Evolutionary conservation across 2,888 invertebrate genomes (phyloP), one percentile per base, ranked within the genome.

Genomic region (Dasypolia templi): DNA sequence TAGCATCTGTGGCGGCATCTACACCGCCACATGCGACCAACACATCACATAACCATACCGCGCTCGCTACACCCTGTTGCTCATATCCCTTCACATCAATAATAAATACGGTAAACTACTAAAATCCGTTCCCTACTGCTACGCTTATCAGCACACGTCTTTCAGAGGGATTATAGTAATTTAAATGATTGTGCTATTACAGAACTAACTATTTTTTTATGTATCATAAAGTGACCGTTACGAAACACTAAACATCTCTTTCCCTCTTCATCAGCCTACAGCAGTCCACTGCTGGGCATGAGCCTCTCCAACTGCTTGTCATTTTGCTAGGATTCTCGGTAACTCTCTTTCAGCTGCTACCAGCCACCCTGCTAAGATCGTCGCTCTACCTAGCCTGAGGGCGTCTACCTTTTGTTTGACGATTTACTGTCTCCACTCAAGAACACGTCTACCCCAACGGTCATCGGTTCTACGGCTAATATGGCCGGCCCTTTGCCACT

Each of bases 111-210:
- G 3, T 65, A 65, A 59, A 51, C 9, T 17, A 53, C 26, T 55
- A 29, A 79, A 56, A 62, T 62, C 59, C 22, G n/a, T 44, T 32
- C 11, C 14, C 11, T 32, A 59, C 42, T 56, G 53, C 39, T 63
- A 32, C 19, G 44, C 5, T 69, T 69, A 70, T 77, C 56, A 56
- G 22, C 3, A 5, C 51, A 53, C 39, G 32, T 62, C 9, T 55
- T 46, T 59, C 6, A 62, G 19, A 56, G 14, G 29, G 35, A 55
- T 51, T 53, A 26, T 19, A 44, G 71, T 56, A 29, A 26, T 56
- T 19, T 42, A 0, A 39, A 73, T 49, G 17, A 26, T 42, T 58
- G 32, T n/a, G 51, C 19, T 49, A 5, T 32, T 0, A 22, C 9
- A 32, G 5, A 17, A 22, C 22, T 61, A 19, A 29, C 9, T 14